Evolutionary conservation across 1,140 invertebrate genomes (phyloP), one percentile per base, ranked within the genome.

Genomic region (Heliconius hermathena): DNA sequence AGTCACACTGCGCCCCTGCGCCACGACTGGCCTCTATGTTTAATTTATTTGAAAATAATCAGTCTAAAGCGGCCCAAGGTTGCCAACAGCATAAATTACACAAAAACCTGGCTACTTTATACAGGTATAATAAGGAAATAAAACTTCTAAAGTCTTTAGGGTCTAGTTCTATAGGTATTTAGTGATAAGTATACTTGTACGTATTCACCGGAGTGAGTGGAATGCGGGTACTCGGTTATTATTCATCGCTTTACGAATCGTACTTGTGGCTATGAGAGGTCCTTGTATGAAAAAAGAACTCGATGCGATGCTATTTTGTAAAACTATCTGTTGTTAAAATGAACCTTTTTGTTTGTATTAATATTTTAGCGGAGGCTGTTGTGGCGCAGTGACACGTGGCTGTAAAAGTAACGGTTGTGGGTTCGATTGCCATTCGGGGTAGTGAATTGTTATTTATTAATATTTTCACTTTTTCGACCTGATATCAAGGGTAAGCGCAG

Each of bases 281-380:
- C 36, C 74, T 76, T 76, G 74, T 80, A 66, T 76, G 33, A 33
- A 33, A 46, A 46, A 76, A 60, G 73, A 76, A 76, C 73, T 60
- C 71, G 70, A 60, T 76, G 54, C 41, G 79, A 80, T 80, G 79
- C 79, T 80, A 76, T 80, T 80, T 80, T 80, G 73, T 60, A 54
- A 80, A 80, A 80, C 76, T 76, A 70, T 71, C 8, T 16, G 71
- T 71, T 71, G 38, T 71, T 33, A 38, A 38, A 71, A 71, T 36
- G 29, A 38, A 71, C n/a, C 9, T 71, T 71, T 71, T 66, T 66
- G 8, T 29, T 13, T 26, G 11, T 6, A 13, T 26, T 22, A 26
- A 22, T 60, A 8, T 70, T 9, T 22, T 26, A 26, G 22, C 13
- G 41, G 41, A 4, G 13, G 41, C 41, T 0, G 4, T 16, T 0